A percentile compares a stretch with the other conserved stretches of the same genome.
Conservation (phyloP, 2,888 invertebrate species). For the Cheilosia soror region DNA sequence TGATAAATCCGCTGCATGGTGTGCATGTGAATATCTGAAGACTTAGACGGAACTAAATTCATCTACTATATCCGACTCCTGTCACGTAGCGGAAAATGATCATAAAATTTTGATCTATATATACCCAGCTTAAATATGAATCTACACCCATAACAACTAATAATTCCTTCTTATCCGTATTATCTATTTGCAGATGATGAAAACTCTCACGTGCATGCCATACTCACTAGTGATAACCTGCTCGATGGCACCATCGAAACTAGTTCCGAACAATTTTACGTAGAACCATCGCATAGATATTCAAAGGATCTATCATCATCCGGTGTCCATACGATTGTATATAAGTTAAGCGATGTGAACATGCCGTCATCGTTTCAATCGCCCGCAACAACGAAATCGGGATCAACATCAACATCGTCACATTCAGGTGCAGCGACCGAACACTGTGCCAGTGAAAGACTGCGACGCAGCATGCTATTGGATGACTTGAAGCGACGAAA, state of each 20-base stretch:
- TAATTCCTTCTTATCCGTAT: slow-evolving; percentile 8
- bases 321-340: slow-evolving; percentile 92
- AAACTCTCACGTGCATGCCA: slow-evolving; percentile 91
- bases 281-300: slow-evolving; percentile 86
- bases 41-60: too few species aligned
- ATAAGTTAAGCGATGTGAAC: slow-evolving; percentile 91
- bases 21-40: too few species aligned
- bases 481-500: slow-evolving; percentile 78
- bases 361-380: slow-evolving; percentile 82
- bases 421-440: slow-evolving; percentile 75
- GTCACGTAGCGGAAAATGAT: slow-evolving; percentile 47
- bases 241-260: slow-evolving; percentile 95
- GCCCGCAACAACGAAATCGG: slow-evolving; percentile 75
- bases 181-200: slow-evolving; percentile 90
- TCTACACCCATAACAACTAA: slow-evolving; percentile 26
- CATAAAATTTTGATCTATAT: slow-evolving; percentile 15
- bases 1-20: too few species aligned
- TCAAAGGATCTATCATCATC: slow-evolving; percentile 84
- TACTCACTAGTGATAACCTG: slow-evolving; percentile 93
- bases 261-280: slow-evolving; percentile 91
- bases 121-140: slow-evolving; percentile 11
- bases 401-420: slow-evolving; percentile 82
- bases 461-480: slow-evolving; percentile 79
- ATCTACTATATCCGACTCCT: not conserved
- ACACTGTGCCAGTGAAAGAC: slow-evolving; percentile 83